Evolutionary conservation across 2,797 vertebrate species (phyloP), one percentile per base, ranked within the genome.

Genomic region (Pangasius macronema): DNA sequence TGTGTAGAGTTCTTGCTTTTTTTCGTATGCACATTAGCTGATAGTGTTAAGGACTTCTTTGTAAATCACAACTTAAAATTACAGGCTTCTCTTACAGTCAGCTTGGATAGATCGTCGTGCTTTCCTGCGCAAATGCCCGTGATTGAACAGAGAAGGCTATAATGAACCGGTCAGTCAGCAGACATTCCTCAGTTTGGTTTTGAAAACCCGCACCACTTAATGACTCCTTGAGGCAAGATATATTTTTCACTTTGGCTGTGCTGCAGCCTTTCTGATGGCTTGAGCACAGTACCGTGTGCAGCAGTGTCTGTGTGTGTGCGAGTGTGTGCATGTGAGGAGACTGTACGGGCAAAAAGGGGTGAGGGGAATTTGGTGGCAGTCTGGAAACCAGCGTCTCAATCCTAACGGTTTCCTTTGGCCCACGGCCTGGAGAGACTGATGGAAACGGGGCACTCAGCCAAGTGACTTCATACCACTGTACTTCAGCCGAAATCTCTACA

Each of bases 361-460:
- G 88, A 88, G 87, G 87, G 88, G 86, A 87, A 84, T 89, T 90
- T 88, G 85, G 89, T 90, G 88, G 87, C 89, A 88, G 89, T 90
- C 88, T 91, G 88, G 87, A 81, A 92, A 83, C 89, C 84, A 85
- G 83, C 39, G 87, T 87, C 88, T 83, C 84, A 86, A 89, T 82
- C 83, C 93, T 94, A 95, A 95, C 93, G 90, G 94, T 94, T 95
- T 95, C 94, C 94, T 93, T 92, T 95, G 93, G 94, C 94, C 92
- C 92, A 82, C 55, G 46, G 89, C 92, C 92, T 88, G 89, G 90
- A 88, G 87, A 87, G 90, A 90, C 88, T 89, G 94, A 95, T 95
- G 95, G 95, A 97, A 96, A 96, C 91, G 91, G 95, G 88, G 96
- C 96, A 88, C 87, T 75, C 39, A 85, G 94, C 96, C 96, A 97